Conservation (phyloP, 1,140 invertebrate genomes). For the Macrobrachium rosenbergii region DNA sequence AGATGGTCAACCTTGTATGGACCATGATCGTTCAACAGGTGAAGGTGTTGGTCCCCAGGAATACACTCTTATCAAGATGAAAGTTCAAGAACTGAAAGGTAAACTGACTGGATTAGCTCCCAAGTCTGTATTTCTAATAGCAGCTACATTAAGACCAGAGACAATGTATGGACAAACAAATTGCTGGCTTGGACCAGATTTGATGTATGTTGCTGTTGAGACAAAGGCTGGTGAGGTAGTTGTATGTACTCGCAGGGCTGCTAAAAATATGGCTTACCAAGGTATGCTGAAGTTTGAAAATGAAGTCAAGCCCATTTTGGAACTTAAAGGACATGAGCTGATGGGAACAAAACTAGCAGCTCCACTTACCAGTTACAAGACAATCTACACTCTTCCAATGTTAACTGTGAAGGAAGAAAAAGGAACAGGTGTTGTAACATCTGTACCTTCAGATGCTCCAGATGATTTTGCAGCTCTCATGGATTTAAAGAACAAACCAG, state of each 20-base stretch:
- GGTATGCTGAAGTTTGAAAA: slow-evolving; percentile 88
- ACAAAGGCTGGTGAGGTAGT: slow-evolving; percentile 76
- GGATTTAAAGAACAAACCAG: slow-evolving; percentile 95
- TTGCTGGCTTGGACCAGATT: slow-evolving; percentile 97
- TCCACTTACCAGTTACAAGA: slow-evolving; percentile 85
- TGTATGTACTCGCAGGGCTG: slow-evolving; percentile 88
- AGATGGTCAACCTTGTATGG: slow-evolving; percentile 99
- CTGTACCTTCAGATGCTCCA: slow-evolving; percentile 98
- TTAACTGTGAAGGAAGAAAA: slow-evolving; percentile 98
- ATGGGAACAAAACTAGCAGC: slow-evolving; percentile 86
- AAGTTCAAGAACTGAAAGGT: slow-evolving; percentile 72
- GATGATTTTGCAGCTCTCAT: slow-evolving; percentile 97
- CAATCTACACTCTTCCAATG: slow-evolving; percentile 97
- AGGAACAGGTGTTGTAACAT: slow-evolving; percentile 97
- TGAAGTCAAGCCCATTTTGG: slow-evolving; percentile 77
- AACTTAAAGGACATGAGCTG: slow-evolving; percentile 81
- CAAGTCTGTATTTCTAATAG: slow-evolving; percentile 84
- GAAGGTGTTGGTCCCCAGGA: slow-evolving; percentile 99
- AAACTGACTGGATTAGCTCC: slow-evolving; percentile 31
- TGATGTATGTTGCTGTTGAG: slow-evolving; percentile 90
- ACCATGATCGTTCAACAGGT: slow-evolving; percentile 95
- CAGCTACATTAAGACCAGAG: slow-evolving; percentile 97
- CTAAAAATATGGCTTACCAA: slow-evolving; percentile 97
- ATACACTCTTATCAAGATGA: slow-evolving; percentile 97
- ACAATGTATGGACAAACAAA: slow-evolving; percentile 99